A percentile compares a stretch with the other conserved stretches of the same genome.
phyloP scores from a whole-genome alignment of 2,888 invertebrate genomes.

The Cabera pusaria region DNA sequence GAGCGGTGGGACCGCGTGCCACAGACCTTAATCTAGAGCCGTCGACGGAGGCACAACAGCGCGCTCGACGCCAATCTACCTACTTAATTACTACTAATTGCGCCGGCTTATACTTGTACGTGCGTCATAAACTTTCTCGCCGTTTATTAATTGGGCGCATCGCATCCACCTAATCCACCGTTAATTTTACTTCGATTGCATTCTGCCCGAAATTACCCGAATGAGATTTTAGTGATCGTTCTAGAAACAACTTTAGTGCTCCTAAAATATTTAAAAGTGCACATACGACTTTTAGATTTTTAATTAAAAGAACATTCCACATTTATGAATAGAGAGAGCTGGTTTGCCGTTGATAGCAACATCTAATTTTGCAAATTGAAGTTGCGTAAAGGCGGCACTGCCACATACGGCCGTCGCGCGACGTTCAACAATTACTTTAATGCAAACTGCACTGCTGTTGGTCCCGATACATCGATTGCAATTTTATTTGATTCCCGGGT shows the following conservation, averaged over 20 bases:
- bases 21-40: conserved; percentile 73
- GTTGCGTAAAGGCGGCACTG: conserved; percentile 49
- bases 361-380: conserved; percentile 65
- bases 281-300: conserved; percentile 32
- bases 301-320: conserved; percentile 38
- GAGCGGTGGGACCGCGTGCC: conserved; percentile 64
- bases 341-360: conserved; percentile 43
- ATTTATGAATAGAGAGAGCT: conserved; percentile 45
- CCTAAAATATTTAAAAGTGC: conserved; percentile 19
- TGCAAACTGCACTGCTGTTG: conserved; percentile 55
- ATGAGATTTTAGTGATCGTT: neutral
- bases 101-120: conserved; percentile 68
- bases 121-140: conserved; percentile 68
- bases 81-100: conserved; percentile 80
- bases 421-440: conserved; percentile 58
- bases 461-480: conserved; percentile 60
- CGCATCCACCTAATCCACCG: too few species aligned
- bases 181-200: conserved; percentile 46
- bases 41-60: conserved; percentile 56
- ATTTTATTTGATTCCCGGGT: conserved; percentile 60
- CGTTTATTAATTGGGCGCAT: conserved; percentile 58
- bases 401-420: conserved; percentile 52
- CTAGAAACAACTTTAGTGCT: neutral
- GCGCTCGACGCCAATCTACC: conserved; percentile 56
- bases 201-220: conserved; percentile 3